Base-by-base conservation (phyloP, 2,797 vertebrate genomes). In the Austrolebias charrua region DNA sequence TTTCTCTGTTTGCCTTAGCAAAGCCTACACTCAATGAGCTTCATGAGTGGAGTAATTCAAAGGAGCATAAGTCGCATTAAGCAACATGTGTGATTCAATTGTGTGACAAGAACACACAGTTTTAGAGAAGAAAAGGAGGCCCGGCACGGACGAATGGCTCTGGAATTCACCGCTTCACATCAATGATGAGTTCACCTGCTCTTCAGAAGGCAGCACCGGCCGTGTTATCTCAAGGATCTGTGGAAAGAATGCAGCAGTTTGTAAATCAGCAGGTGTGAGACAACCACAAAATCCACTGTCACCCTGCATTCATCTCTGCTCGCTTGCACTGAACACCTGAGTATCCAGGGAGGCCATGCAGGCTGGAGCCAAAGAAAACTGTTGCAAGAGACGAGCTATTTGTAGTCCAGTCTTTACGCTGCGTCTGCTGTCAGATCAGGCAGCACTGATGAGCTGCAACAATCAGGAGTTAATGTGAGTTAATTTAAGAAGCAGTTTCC, bases 201-300 rank as follows among this genome's bases (percentile, higher is more conserved):
- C 60, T 77, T 89, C 82, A 79, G 71, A 48, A 78, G 66, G 69
- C 73, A 15, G 62, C 44, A 0, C 63, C 16, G 76, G 44, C 61
- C n/a, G 6, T 86, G 83, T 89, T 88, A 66, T 89, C 69, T 58
- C 35, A 83, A 52, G 82, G 81, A 84, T 90, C 73, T 84, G 48
- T 65, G 86, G 73, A 74, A 88, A 80, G 84, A 88, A 90, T 87
- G 83, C 73, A 40, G 62, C 31, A 38, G 78, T 87, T 86, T 80
- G 68, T 69, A 71, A 81, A 76, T 80, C 43, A 40, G 70, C 72
- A 75, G 74, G 10, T 45, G 64, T 67, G 61, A 59, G 18, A 63
- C 63, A 55, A 45, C 66, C 53, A 60, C 66, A 71, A 72, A 80
- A 69, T 67, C 49, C 66, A 33, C 60, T 51, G 69, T 82, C 75